Conservation (phyloP, 2,113 vertebrate species). For the Catharus minimus region DNA sequence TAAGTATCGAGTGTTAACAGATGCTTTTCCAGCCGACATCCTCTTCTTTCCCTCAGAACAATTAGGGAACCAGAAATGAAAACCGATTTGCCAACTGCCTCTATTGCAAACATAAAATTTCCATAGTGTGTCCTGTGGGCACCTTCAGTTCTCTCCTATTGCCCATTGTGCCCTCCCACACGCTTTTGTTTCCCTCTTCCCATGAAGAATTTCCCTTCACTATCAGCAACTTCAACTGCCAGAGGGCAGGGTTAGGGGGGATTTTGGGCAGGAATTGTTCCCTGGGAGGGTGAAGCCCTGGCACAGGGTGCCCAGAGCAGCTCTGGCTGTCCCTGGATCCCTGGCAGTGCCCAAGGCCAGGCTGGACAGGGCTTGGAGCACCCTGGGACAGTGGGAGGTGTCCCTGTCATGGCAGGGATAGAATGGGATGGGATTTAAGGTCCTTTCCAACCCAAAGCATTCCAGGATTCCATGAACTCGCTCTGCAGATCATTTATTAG, state of each 20-base stretch:
- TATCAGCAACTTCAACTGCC: background rate
- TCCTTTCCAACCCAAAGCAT: background rate
- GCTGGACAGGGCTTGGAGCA: background rate
- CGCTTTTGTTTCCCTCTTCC: background rate
- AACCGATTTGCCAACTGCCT: background rate
- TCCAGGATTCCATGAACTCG: background rate
- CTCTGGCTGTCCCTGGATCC: background rate
- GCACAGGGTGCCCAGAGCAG: background rate
- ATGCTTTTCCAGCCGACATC: background rate
- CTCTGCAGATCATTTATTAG: background rate
- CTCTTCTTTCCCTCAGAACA: background rate
- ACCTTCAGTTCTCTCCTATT: background rate
- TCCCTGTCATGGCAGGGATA: background rate
- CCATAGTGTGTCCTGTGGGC: background rate
- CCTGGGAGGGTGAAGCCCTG: background rate
- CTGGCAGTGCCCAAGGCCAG: background rate
- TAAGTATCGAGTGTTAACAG: background rate
- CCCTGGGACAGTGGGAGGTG: accelerated
- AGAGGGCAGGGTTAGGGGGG: background rate
- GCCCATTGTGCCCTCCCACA: background rate
- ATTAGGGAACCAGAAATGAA: background rate
- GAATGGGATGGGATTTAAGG: background rate
- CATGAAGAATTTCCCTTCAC: background rate
- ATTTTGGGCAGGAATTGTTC: background rate
- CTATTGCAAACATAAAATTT: background rate